Conservation (phyloP, 2,888 invertebrate genomes). For the Sarcophaga variegata region DNA sequence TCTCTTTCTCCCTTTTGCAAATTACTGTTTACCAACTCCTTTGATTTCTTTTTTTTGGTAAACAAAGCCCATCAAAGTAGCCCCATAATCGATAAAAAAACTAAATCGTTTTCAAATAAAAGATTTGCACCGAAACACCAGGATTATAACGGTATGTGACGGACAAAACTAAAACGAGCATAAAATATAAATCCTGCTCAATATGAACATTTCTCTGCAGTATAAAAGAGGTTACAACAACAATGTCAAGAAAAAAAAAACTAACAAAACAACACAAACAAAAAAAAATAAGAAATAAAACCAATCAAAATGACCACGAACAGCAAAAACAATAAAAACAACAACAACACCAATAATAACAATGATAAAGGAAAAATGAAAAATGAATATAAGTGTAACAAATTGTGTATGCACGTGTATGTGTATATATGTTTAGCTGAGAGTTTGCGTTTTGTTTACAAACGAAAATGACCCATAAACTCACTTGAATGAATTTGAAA, state of each 20-base stretch:
- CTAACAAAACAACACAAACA: slow-evolving; percentile 14
- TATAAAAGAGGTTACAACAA: slow-evolving; percentile 2
- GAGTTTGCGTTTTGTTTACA: neutral
- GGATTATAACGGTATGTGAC: too few relatives aligned
- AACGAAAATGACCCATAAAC: slow-evolving; percentile 39
- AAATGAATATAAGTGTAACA: neutral
- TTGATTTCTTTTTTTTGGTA: too few relatives aligned
- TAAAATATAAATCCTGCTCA: neutral
- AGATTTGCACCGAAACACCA: too few relatives aligned
- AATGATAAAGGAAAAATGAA: neutral
- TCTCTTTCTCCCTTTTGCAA: too few relatives aligned
- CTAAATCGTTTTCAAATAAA: too few relatives aligned
- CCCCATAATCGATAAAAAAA: too few relatives aligned
- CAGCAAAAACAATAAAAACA: too few relatives aligned
- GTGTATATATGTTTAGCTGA: neutral
- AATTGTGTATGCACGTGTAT: neutral
- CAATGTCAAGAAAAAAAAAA: slow-evolving; percentile 1
- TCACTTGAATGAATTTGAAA: slow-evolving; percentile 24
- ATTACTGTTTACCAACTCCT: too few relatives aligned
- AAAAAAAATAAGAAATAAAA: too few relatives aligned
- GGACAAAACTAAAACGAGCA: too few relatives aligned
- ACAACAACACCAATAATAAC: neutral
- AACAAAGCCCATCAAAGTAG: too few relatives aligned
- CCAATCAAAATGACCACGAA: too few relatives aligned
- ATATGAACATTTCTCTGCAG: slow-evolving; percentile 16